Base-by-base conservation (phyloP, 2,113 vertebrate species). In the Cairina moschata region DNA sequence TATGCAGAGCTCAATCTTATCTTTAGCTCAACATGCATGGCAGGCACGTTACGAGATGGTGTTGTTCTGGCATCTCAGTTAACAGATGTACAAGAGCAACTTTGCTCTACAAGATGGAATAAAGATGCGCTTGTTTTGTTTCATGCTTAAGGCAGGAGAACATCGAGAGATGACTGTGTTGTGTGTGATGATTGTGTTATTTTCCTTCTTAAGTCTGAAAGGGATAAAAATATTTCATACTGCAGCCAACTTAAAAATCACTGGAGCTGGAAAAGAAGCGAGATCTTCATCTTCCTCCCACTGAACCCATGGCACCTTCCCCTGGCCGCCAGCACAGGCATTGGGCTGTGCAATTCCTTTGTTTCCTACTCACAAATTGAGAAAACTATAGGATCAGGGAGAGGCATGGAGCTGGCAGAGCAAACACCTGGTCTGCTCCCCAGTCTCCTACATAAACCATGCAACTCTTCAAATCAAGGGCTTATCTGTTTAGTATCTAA, bases 281-380 rank as follows among this genome's bases (percentile, higher is more conserved):
- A 38, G 4, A 16, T 13, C 48, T 68, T 31, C 31, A 38, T 34
- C 52, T 44, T 21, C 34, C 48, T 58, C 28, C 9, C n/a, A 14
- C 22, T 9, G 16, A n/a, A 38, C 52, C 58, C 55, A 8, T 21
- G 9, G n/a, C 59, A 40, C 1, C 38, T 9, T 48, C 38, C 17
- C 10, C n/a, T 17, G 46, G 44, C 17, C 13, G 44, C 75, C 28
- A 50, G 56, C 11, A 22, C 0, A 1, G 56, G 59, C 59, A 16
- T 15, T 2, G 32, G 71, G 4, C n/a, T 29, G 29, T 1, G 9
- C 1, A 2, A 60, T 58, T 15, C 3, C 36, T 10, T 17, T 9
- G 1, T 16, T 20, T 52, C 55, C 42, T 42, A 13, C 8, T 31
- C 25, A 25, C 26, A 8, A 1, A 1, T 0, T 0, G 42, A 32